Base-by-base conservation (phyloP, 2,113 vertebrate genomes). In the Neotragus moschatus region DNA sequence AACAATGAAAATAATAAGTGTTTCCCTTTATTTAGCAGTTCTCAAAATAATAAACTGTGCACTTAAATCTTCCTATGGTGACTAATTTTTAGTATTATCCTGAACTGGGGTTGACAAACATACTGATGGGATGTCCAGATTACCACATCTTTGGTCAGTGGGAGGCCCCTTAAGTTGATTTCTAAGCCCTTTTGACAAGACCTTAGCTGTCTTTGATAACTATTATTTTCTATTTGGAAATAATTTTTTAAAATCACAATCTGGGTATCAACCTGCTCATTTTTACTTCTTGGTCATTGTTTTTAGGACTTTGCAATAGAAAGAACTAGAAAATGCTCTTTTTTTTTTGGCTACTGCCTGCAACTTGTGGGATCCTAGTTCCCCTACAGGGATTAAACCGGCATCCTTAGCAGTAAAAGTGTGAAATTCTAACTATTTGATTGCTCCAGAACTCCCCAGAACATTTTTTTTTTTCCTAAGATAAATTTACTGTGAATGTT, bases 241-340 rank as follows among this genome's bases (percentile, higher is more conserved):
- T 26, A 25, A 45, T 58, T 90, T 49, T 53, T 75, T 15, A 82
- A 81, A 60, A 87, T 51, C 60, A 93, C 3, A 77, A 63, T 75
- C 4, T 86, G 55, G 45, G 33, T 39, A n/a, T 49, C 47, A 56
- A 5, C 6, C 8, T 77, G 30, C 30, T 90, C 36, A 82, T 63
- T 95, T 93, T 86, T 96, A 58, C 56, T 90, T 13, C 19, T 16
- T 84, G 23, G 3, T 80, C 51, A 51, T 73, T 86, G 56, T 75
- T 51, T 90, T 55, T 70, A 95, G n/a, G n/a, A 4, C 14, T 91
- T 88, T 79, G 21, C 80, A 95, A 93, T 84, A 26, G 25, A 88
- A 36, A 79, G 33, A 86, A 51, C 28, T 95, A 82, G 75, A 94
- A 97, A 94, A 93, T 82, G 73, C 51, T 92, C 21, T n/a, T 11